A percentile compares a stretch with the other conserved stretches of the same genome.
These are phyloP conservation scores for Dexiosoma caninum DNA, from an alignment of 2,888 invertebrate species.

Conservation along the genomic window DNA sequence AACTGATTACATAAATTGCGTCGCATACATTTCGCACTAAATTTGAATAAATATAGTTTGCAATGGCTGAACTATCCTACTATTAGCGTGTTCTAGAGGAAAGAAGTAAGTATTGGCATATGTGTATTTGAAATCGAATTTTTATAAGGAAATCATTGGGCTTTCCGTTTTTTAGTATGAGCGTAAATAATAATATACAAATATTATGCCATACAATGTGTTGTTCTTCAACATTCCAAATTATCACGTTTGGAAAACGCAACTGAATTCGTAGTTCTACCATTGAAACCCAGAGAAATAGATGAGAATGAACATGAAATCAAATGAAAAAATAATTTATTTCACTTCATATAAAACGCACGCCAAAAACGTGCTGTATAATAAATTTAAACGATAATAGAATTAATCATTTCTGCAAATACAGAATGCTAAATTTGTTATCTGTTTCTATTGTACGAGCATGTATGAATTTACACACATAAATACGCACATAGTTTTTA, in stretches of 20 bases:
- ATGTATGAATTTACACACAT: no score
- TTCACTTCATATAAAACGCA: slow-evolving; percentile 20
- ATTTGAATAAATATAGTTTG: neutral
- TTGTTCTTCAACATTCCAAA: slow-evolving; percentile 37
- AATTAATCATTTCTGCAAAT: slow-evolving; percentile 34
- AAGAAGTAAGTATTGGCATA: slow-evolving; percentile 21
- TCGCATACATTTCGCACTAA: slow-evolving; percentile 5
- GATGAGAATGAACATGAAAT: neutral
- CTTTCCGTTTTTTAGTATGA: neutral
- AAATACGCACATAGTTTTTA: no score
- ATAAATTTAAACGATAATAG: slow-evolving; percentile 52
- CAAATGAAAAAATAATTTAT: slow-evolving; percentile 20
- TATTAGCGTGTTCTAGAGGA: neutral
- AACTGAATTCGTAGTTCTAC: slow-evolving; percentile 1
- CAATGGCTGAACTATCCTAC: neutral
- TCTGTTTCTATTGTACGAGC: no score
- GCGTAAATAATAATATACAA: slow-evolving; percentile 40
- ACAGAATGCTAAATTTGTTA: slow-evolving; percentile 27
- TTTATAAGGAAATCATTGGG: slow-evolving; percentile 2
- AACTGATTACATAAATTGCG: slow-evolving; percentile 21
- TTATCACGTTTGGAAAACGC: neutral
- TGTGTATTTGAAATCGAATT: slow-evolving; percentile 21
- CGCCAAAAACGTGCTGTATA: slow-evolving; percentile 47
- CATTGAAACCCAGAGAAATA: neutral
- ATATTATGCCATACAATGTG: slow-evolving; percentile 46